A percentile compares a stretch with the other conserved stretches of the same genome.
phyloP scores from a whole-genome alignment of 2,888 invertebrate species.

The Germaria angustata region DNA sequence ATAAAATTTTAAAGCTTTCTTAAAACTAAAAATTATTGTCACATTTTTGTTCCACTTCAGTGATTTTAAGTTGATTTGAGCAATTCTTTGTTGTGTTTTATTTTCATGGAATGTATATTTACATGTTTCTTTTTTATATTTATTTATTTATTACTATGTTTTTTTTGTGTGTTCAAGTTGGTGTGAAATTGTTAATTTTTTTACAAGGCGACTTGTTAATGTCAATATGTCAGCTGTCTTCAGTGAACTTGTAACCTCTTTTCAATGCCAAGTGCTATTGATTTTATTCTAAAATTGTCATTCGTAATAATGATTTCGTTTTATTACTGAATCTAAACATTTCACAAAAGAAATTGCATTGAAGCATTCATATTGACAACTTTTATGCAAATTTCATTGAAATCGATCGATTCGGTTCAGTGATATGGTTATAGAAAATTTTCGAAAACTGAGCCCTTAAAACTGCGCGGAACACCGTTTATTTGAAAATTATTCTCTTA shows the following conservation, averaged over 20 bases:
- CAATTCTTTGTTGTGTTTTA: too few species aligned
- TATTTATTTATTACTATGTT: not conserved
- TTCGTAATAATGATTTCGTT: not conserved
- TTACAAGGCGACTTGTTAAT: conserved; percentile 27
- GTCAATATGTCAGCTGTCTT: conserved; percentile 55
- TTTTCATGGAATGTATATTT: too few species aligned
- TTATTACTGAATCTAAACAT: conserved; percentile 25
- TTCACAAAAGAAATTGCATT: too few species aligned
- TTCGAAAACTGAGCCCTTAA: too few species aligned
- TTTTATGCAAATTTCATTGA: not conserved
- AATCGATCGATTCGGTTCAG: too few species aligned
- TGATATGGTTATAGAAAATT: too few species aligned
- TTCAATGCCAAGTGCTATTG: conserved; percentile 34
- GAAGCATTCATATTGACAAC: not conserved
- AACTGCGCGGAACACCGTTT: too few species aligned
- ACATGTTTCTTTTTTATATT: too few species aligned
- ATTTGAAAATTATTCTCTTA: too few species aligned
- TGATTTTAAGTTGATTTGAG: conserved; percentile 8
- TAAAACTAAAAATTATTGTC: conserved; percentile 8
- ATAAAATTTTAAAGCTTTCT: not conserved
- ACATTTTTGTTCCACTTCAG: conserved; percentile 22
- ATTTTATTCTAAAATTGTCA: not conserved
- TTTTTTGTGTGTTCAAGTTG: conserved; percentile 14
- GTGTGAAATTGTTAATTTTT: conserved; percentile 38
- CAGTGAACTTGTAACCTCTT: conserved; percentile 57